phyloP scores from a whole-genome alignment of 2,113 vertebrate genomes.

The Gobius niger region DNA sequence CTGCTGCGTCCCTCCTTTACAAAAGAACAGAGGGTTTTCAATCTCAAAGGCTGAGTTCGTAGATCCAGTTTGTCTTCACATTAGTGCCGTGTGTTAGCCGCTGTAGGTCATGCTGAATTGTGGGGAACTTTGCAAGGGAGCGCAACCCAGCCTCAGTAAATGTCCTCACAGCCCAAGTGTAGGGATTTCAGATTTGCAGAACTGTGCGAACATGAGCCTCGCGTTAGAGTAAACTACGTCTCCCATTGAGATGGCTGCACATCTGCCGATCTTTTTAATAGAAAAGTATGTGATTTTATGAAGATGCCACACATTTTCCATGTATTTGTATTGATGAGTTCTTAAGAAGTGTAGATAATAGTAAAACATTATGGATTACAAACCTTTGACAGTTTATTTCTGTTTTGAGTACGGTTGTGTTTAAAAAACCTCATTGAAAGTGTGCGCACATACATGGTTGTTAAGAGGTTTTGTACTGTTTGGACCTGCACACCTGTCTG shows the following conservation, averaged over 20 bases:
- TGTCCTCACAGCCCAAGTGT: slow-evolving; percentile 52
- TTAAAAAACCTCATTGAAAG: background rate
- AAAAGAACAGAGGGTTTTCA: slow-evolving; percentile 51
- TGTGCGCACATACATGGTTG: slow-evolving; percentile 12
- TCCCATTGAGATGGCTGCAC: slow-evolving; percentile 37
- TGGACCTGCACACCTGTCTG: slow-evolving; percentile 65
- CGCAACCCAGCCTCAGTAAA: slow-evolving; percentile 46
- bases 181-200: slow-evolving; percentile 57
- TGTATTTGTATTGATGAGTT: too few relatives aligned
- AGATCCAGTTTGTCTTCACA: slow-evolving; percentile 31
- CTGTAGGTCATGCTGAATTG: slow-evolving; percentile 12
- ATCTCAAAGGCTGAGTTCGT: slow-evolving; percentile 13
- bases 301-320: too few relatives aligned
- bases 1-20: slow-evolving; percentile 47
- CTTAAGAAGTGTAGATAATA: too few relatives aligned
- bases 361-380: too few relatives aligned
- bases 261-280: background rate
- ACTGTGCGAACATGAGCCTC: slow-evolving; percentile 37
- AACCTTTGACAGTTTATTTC: too few relatives aligned
- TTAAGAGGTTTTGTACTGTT: slow-evolving; percentile 47
- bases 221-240: slow-evolving; percentile 32
- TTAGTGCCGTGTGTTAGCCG: slow-evolving; percentile 18
- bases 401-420: too few relatives aligned
- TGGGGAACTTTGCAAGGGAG: slow-evolving; percentile 27
- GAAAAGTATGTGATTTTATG: too few relatives aligned